Evolutionary conservation across 2,797 vertebrate species (phyloP), one percentile per base, ranked within the genome.

Genomic region (Adrianichthys oophorus): DNA sequence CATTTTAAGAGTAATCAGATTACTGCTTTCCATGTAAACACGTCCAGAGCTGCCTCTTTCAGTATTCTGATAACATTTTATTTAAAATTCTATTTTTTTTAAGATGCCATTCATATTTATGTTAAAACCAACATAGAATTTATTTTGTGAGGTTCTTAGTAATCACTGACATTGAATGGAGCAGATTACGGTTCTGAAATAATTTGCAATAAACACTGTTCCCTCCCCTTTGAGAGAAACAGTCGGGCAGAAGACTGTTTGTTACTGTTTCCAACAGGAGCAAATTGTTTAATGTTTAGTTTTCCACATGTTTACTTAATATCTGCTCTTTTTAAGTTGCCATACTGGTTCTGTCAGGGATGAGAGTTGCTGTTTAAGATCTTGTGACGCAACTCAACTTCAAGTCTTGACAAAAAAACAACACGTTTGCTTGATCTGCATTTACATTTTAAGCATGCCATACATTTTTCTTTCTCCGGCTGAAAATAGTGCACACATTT

Each of bases 261-360:
- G 70, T 42, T 1, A 12, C 24, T 32, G 49, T 55, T 48, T n/a
- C 60, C 54, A n/a, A 54, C 60, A 64, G 52, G 26, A 37, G 32
- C 13, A 37, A 32, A 43, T 65, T 37, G 40, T 37, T 41, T 32
- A 62, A 15, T 71, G 44, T 60, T 24, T 15, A 19, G 15, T 37
- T 51, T 68, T 74, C 59, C 68, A 77, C 63, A 76, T 63, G 42
- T 74, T 74, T 59, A 56, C 56, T 65, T 71, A 48, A 52, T 17
- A 46, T 26, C 21, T 46, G 19, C 48, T 24, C 55, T 8, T 32
- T 44, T 32, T 49, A 12, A 56, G 41, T 65, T n/a, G 15, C 55
- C 41, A 24, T 19, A 44, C 41, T 65, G 60, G 43, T 62, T 68
- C 43, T 46, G 47, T 59, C 17, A 37, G 48, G 23, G 37, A 48